Evolutionary conservation across 2,888 invertebrate genomes (phyloP).

Genomic region (Macropis europaea): DNA sequence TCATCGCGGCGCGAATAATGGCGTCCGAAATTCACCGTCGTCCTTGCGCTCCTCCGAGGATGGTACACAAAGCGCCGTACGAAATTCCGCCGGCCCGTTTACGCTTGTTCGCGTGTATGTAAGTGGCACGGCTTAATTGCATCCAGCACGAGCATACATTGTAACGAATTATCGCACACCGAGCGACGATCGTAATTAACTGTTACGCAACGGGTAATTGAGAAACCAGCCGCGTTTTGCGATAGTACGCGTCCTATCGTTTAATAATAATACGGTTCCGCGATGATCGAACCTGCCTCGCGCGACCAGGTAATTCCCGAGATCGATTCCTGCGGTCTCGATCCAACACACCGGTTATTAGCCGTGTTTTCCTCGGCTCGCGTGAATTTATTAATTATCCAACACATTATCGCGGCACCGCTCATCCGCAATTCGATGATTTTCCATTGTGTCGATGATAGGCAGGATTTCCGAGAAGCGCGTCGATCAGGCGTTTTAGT

Average conservation of each 20-base stretch:
- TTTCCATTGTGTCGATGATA: no score
- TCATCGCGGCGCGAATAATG: conserved; percentile 22
- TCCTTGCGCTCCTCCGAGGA: conserved; percentile 33
- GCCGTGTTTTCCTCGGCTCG: neutral
- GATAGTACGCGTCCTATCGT: conserved; percentile 48
- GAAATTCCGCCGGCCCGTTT: conserved; percentile 32
- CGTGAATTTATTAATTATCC: conserved; percentile 29
- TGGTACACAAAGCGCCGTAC: conserved; percentile 3
- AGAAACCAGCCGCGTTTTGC: conserved; percentile 51
- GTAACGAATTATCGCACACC: conserved; percentile 56
- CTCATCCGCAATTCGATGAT: no score
- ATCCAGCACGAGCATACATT: conserved; percentile 38
- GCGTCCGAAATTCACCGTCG: conserved; percentile 1
- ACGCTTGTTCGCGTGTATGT: conserved; percentile 16
- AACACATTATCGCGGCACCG: no score
- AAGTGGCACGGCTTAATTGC: conserved; percentile 41
- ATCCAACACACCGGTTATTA: no score
- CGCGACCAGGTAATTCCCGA: conserved; percentile 26
- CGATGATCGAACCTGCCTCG: conserved; percentile 43
- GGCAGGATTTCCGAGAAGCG: no score
- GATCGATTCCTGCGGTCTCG: conserved; percentile 3
- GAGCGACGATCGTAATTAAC: conserved; percentile 56
- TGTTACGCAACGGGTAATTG: conserved; percentile 62
- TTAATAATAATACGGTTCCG: conserved; percentile 54
- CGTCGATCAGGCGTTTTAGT: no score